Conservation (phyloP, 1,140 invertebrate genomes). For the Lordiphosa clarofinis region DNA sequence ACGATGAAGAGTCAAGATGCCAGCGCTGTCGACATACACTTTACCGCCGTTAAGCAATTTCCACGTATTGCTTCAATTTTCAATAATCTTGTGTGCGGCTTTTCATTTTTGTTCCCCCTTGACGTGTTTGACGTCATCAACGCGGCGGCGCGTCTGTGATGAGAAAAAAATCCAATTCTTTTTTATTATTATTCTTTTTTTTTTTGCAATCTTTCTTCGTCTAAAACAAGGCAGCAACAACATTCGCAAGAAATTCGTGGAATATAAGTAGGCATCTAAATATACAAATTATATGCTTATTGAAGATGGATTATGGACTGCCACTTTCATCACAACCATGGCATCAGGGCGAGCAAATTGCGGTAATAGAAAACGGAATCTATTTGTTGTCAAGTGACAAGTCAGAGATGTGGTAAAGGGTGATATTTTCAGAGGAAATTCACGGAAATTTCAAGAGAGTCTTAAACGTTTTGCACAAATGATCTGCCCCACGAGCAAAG, state of each 20-base stretch:
- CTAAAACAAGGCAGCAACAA: constrained; percentile 56
- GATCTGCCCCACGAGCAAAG: too few species aligned
- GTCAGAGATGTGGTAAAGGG: too few species aligned
- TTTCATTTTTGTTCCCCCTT: constrained; percentile 28
- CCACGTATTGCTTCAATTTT: constrained; percentile 61
- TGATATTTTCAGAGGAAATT: too few species aligned
- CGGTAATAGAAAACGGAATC: constrained; percentile 19
- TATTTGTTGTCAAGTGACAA: constrained; percentile 8
- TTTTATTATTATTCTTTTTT: constrained; percentile 8
- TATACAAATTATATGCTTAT: constrained; percentile 16
- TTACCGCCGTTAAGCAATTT: constrained; percentile 53
- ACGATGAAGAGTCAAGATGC: constrained; percentile 1
- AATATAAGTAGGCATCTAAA: constrained; percentile 34
- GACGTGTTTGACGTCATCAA: constrained; percentile 63
- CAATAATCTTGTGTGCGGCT: constrained; percentile 55
- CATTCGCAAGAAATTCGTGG: constrained; percentile 48
- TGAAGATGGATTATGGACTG: constrained; percentile 30
- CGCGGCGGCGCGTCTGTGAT: constrained; percentile 10
- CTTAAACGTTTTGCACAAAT: too few species aligned
- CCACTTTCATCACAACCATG: constrained; percentile 44
- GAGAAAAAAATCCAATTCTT: constrained; percentile 37
- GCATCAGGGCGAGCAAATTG: constrained; percentile 23
- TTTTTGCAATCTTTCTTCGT: constrained; percentile 33
- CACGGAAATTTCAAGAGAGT: too few species aligned
- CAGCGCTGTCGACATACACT: constrained; percentile 41